phyloP scores from a whole-genome alignment of 2,888 invertebrate genomes.

The Pseudeuparius sepicola region DNA sequence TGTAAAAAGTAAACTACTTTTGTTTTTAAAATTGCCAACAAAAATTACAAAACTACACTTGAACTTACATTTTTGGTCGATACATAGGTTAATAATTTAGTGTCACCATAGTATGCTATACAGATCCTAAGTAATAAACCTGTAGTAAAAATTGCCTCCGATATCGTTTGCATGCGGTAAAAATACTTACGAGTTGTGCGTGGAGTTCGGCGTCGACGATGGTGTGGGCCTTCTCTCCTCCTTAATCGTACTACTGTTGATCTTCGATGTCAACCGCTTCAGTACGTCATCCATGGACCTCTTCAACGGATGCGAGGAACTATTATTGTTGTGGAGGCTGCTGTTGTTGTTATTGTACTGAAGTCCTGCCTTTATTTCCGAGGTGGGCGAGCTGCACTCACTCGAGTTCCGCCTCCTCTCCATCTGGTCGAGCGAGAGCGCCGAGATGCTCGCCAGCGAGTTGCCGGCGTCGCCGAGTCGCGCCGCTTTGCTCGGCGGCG shows the following conservation, averaged over 20 bases:
- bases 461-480: slow-evolving; percentile 30
- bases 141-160: no score
- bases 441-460: slow-evolving; percentile 32
- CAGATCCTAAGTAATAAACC: no score
- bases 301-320: slow-evolving; percentile 52
- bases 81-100: no score
- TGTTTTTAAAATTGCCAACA: no score
- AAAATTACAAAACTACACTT: no score
- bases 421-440: slow-evolving; percentile 46
- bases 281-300: slow-evolving; percentile 88
- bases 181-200: slow-evolving; percentile 39
- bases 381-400: slow-evolving; percentile 64
- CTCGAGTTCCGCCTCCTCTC: slow-evolving; percentile 47
- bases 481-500: slow-evolving; percentile 39
- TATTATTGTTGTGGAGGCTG: slow-evolving; percentile 53
- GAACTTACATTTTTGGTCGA: no score
- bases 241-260: slow-evolving; percentile 65
- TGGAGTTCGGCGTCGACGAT: slow-evolving; percentile 51
- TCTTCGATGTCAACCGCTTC: slow-evolving; percentile 74
- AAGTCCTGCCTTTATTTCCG: slow-evolving; percentile 51
- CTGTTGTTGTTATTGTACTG: slow-evolving; percentile 49
- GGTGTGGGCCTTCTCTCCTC: slow-evolving; percentile 63
- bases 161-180: no score
- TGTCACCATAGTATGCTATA: no score
- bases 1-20: no score